Evolutionary conservation across 2,888 invertebrate species (phyloP), one percentile per base, ranked within the genome.

Genomic region (Drosophila formosana): DNA sequence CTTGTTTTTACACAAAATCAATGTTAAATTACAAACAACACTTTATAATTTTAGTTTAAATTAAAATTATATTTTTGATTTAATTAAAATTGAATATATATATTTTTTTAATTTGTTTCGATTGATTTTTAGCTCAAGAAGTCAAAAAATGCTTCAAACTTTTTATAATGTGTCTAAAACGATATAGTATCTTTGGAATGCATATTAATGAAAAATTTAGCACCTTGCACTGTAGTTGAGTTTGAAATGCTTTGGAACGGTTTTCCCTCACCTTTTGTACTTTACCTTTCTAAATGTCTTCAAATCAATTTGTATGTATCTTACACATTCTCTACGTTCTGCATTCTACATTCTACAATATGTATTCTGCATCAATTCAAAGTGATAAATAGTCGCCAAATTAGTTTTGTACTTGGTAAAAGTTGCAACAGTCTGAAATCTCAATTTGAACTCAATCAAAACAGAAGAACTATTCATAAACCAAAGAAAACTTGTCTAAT

Each of bases 101-200:
- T 58, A 9, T 51, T 49, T 6, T 75, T 82, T 81, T 47, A 49
- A 73, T 78, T 61, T 67, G 66, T 66, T 18, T 41, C 13, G 13
- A 7, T 66, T 78, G 58, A 55, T 63, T 80, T 64, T 62, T 58
- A 65, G 62, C 66, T 72, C 85, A 88, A 88, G 88, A 87, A 82
- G 82, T 80, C 80, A 58, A 82, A 73, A 83, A 79, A 69, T 76
- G 73, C 64, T 82, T 53, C 63, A 56, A 37, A 25, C 28, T n/a
- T 39, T 43, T 18, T 30, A 26, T 1, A 18, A 34, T 11, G 9
- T 61, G 43, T 26, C n/a, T 7, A 7, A 37, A 8, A 34, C 3
- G n/a, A 53, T 32, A 50, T 26, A 53, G 43, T 32, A 26, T 56
- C 39, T 71, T 57, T 6, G 34, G 11, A 32, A 49, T 49, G 26